phyloP scores from a whole-genome alignment of 1,140 invertebrate genomes.

The Brevipalpus yothersi region DNA sequence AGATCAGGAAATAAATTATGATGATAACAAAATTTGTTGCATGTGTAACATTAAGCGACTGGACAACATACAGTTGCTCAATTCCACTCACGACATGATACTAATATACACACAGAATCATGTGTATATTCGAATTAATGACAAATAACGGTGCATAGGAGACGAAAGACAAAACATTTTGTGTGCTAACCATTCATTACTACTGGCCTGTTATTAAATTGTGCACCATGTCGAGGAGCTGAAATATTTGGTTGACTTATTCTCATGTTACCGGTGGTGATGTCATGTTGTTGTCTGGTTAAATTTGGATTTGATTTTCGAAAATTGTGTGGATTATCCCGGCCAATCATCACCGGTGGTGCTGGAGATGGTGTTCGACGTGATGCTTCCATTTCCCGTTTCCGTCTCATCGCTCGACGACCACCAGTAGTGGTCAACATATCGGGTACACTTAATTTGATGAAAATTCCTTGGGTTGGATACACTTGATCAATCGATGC shows the following conservation, averaged over 20 bases:
- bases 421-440: background rate
- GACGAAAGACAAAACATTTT: too few relatives aligned
- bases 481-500: conserved; percentile 9
- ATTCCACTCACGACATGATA: too few relatives aligned
- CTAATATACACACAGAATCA: too few relatives aligned
- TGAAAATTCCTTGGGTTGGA: conserved; percentile 9
- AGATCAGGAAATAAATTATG: too few relatives aligned
- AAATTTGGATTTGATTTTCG: background rate
- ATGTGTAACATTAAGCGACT: too few relatives aligned
- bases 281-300: background rate
- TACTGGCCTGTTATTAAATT: background rate
- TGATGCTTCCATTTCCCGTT: background rate
- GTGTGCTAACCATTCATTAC: too few relatives aligned
- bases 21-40: too few relatives aligned
- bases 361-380: background rate
- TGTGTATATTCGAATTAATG: background rate
- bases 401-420: background rate
- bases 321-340: background rate
- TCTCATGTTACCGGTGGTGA: background rate
- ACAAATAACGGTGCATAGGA: background rate
- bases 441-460: conserved; percentile 3
- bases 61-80: too few relatives aligned
- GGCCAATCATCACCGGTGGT: background rate
- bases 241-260: background rate
- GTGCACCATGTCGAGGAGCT: too few relatives aligned